These are phyloP conservation scores for Catharus ustulatus DNA, from an alignment of 2,797 vertebrate genomes.

Conservation along the genomic window DNA sequence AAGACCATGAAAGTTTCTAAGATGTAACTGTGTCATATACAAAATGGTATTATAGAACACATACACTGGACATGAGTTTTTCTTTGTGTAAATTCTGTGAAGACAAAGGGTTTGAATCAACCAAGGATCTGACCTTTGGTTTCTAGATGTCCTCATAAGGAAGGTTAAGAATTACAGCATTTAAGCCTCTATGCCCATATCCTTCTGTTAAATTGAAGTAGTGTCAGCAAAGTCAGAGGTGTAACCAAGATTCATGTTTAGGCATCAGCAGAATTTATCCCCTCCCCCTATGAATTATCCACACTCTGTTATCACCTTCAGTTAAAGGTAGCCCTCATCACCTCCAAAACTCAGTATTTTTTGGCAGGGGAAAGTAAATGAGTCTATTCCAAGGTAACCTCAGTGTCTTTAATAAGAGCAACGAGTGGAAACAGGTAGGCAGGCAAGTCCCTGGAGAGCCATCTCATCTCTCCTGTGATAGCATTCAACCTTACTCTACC, in stretches of 20 bases:
- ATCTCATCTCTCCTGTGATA: neutral
- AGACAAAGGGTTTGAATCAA: neutral
- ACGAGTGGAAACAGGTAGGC: neutral
- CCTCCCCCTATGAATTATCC: neutral
- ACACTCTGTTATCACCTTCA: neutral
- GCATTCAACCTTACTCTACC: neutral
- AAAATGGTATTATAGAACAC: neutral
- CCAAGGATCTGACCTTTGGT: neutral
- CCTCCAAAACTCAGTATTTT: neutral
- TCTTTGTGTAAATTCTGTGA: neutral
- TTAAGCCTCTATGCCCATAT: neutral
- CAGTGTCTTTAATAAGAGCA: neutral
- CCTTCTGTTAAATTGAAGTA: neutral
- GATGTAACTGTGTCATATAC: neutral
- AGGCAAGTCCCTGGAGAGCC: neutral
- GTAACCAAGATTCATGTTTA: neutral
- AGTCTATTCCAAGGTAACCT: neutral
- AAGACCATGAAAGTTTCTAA: neutral
- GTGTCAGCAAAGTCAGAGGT: neutral
- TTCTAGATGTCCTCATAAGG: neutral
- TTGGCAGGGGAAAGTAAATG: neutral
- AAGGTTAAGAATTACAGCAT: neutral
- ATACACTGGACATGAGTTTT: neutral
- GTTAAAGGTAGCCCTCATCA: neutral
- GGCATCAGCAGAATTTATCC: neutral